phyloP scores from a whole-genome alignment of 2,113 vertebrate genomes.

The Trichechus manatus region DNA sequence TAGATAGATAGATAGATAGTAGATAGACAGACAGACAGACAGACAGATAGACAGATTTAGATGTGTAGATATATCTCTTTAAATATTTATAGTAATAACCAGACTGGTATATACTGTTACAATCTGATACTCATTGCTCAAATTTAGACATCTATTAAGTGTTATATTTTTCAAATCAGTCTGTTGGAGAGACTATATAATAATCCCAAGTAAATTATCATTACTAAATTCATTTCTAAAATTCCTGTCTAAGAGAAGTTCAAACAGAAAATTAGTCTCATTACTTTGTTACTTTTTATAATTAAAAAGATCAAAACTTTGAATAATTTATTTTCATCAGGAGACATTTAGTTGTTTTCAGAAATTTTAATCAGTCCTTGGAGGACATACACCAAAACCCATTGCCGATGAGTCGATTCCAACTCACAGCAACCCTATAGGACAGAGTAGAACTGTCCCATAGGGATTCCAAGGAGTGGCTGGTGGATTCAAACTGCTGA shows the following conservation, averaged over 20 bases:
- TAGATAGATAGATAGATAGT: not conserved
- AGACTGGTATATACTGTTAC: not conserved
- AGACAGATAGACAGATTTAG: not conserved
- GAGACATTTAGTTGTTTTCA: not conserved
- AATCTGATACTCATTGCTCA: not conserved
- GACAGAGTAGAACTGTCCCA: too few relatives aligned
- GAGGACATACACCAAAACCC: not conserved
- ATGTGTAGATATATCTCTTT: not conserved
- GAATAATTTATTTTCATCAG: not conserved
- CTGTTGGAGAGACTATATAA: not conserved
- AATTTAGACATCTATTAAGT: not conserved
- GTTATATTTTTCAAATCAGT: not conserved
- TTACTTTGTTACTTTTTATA: not conserved
- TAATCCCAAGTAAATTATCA: not conserved
- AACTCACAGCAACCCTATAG: too few relatives aligned
- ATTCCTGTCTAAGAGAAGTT: not conserved
- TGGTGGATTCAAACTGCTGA: too few relatives aligned
- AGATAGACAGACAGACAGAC: not conserved
- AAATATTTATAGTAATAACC: not conserved
- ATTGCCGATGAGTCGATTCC: too few relatives aligned
- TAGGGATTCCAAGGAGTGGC: too few relatives aligned
- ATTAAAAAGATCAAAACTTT: not conserved
- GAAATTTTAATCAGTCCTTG: not conserved
- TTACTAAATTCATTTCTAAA: not conserved
- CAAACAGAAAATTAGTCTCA: not conserved